phyloP scores from a whole-genome alignment of 1,140 invertebrate species.

The Medauroidea extradentata region DNA sequence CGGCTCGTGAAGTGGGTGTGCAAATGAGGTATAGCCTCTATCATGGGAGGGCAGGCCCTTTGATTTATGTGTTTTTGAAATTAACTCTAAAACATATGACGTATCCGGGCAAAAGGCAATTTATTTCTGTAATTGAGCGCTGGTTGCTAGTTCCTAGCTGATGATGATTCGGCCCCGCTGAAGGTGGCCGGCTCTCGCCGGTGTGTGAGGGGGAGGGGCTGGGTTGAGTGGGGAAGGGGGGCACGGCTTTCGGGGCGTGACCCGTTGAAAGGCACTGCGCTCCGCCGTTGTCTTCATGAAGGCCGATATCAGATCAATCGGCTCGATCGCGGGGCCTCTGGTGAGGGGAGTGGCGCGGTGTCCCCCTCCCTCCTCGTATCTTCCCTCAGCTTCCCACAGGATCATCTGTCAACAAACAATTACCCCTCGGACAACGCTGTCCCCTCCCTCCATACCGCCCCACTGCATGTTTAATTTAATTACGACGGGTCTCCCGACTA shows the following conservation, averaged over 20 bases:
- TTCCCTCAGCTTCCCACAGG: too few species aligned
- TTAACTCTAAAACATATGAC: constrained; percentile 18
- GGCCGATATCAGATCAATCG: too few species aligned
- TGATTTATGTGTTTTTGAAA: constrained; percentile 20
- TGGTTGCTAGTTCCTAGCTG: not conserved
- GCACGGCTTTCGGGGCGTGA: not conserved
- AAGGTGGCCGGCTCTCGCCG: too few species aligned
- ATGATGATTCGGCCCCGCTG: not conserved
- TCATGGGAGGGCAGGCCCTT: constrained; percentile 12
- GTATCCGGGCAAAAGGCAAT: constrained; percentile 18
- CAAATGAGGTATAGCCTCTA: constrained; percentile 9
- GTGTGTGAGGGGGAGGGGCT: not conserved
- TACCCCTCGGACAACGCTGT: too few species aligned
- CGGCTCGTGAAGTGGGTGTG: constrained; percentile 5
- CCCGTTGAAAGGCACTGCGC: constrained; percentile 2
- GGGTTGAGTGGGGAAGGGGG: not conserved
- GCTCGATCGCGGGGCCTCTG: too few species aligned
- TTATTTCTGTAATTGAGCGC: constrained; percentile 20
- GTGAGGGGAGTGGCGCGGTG: too few species aligned
- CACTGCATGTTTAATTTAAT: too few species aligned
- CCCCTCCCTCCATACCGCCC: too few species aligned
- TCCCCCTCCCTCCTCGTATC: too few species aligned
- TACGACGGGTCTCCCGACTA: too few species aligned
- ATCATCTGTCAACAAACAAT: too few species aligned
- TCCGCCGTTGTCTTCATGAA: too few species aligned